Conservation (phyloP, 2,797 vertebrate species). For the Myoxocephalus aenaeus region DNA sequence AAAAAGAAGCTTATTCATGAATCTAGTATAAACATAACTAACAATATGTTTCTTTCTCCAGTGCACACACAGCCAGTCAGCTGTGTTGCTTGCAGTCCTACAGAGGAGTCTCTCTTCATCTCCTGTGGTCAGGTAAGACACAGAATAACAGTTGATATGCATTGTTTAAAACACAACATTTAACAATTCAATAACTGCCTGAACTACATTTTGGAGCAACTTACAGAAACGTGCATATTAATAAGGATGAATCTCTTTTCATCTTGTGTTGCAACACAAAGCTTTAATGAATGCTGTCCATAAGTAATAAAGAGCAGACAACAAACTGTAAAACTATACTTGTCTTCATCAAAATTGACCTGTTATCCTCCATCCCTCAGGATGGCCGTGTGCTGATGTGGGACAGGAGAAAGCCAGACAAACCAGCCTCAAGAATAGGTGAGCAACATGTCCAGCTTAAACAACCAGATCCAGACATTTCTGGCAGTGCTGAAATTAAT, state of each 20-base stretch:
- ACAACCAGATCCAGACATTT: neutral
- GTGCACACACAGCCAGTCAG: slow-evolving; percentile 89
- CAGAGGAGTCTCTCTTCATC: slow-evolving; percentile 91
- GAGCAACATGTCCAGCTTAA: slow-evolving; percentile 46
- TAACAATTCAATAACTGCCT: neutral
- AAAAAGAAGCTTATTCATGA: neutral
- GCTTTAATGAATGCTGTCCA: neutral
- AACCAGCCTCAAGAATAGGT: slow-evolving; percentile 94
- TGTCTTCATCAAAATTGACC: neutral
- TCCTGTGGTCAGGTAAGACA: slow-evolving; percentile 93
- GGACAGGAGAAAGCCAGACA: slow-evolving; percentile 92
- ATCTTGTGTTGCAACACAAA: neutral
- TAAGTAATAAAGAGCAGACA: neutral
- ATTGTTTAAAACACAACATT: neutral
- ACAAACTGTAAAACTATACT: neutral
- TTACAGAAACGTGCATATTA: neutral
- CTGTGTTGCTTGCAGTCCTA: slow-evolving; percentile 91
- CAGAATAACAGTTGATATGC: neutral
- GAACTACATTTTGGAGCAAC: neutral
- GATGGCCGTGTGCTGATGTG: slow-evolving; percentile 93
- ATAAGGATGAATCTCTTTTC: neutral
- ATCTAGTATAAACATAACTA: neutral
- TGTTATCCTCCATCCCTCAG: slow-evolving; percentile 69
- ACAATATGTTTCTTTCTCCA: slow-evolving; percentile 59
- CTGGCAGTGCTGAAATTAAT: neutral